phyloP scores from a whole-genome alignment of 2,797 vertebrate species.

The Malacoctenus gilli region DNA sequence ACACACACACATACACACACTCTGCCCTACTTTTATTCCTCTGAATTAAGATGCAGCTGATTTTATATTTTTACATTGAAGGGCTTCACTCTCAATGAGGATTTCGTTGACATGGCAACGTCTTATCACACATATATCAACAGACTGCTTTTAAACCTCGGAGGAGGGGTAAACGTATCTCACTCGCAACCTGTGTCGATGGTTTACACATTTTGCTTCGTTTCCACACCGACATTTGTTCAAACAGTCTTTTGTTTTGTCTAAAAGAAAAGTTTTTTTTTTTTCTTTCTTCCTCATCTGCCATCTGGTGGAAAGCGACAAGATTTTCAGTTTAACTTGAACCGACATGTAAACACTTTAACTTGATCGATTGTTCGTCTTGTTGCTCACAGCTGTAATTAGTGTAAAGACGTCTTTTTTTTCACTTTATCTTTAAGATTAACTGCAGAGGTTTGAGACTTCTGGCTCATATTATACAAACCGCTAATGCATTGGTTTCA shows the following conservation, averaged over 20 bases:
- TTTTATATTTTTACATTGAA: no score
- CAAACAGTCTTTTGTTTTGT: no score
- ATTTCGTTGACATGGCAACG: not conserved
- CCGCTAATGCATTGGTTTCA: constrained; percentile 34
- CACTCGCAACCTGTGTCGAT: not conserved
- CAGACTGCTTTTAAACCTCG: not conserved
- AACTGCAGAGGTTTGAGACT: constrained; percentile 15
- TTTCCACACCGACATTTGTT: not conserved
- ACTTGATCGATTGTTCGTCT: constrained; percentile 21
- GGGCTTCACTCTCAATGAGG: constrained; percentile 7
- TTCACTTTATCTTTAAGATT: constrained; percentile 42
- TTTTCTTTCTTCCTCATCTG: not conserved
- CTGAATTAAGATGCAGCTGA: not conserved
- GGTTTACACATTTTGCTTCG: not conserved
- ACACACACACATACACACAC: no score
- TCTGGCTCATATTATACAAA: constrained; percentile 33
- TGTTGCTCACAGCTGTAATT: constrained; percentile 36
- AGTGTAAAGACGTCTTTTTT: constrained; percentile 8
- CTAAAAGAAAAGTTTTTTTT: no score
- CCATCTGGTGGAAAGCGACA: not conserved
- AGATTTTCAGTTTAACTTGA: constrained; percentile 1
- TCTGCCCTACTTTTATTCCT: no score
- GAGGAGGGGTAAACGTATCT: not conserved
- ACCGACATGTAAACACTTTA: not conserved
- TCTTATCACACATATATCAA: not conserved